Percentiles rank a stretch among this genome's conserved stretches.
These are phyloP conservation scores for Rallus crepitans DNA, from an alignment of 2,797 vertebrate species.

Conservation along the genomic window DNA sequence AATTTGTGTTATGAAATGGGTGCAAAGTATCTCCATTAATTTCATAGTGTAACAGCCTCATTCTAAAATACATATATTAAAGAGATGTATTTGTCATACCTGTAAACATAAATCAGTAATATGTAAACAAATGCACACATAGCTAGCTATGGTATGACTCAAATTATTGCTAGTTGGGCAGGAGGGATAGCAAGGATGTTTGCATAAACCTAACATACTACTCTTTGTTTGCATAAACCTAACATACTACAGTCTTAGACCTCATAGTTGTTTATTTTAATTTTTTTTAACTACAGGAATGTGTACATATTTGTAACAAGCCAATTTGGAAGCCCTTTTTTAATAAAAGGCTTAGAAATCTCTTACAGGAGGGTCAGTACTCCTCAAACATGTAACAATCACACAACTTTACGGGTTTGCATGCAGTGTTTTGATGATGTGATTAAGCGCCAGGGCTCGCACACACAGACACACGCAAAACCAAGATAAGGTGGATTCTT, in stretches of 20 bases:
- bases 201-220: not conserved
- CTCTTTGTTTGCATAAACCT: not conserved
- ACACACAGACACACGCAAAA: not conserved
- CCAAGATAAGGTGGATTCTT: conserved; percentile 39
- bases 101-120: not conserved
- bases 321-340: not conserved
- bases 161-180: not conserved
- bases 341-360: not conserved
- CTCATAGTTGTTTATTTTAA: not conserved
- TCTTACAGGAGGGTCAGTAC: not conserved
- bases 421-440: not conserved
- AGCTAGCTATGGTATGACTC: not conserved
- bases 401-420: not conserved
- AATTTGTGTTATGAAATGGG: not conserved
- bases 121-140: not conserved
- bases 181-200: not conserved
- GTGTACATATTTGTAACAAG: not conserved
- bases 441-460: not conserved
- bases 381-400: not conserved
- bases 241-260: not conserved
- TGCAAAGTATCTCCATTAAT: not conserved
- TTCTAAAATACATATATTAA: not conserved
- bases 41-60: not conserved
- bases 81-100: not conserved
- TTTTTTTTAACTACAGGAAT: not conserved